These are phyloP conservation scores for Phyllotis vaccarum DNA, from an alignment of 2,797 vertebrate species.

Conservation along the genomic window DNA sequence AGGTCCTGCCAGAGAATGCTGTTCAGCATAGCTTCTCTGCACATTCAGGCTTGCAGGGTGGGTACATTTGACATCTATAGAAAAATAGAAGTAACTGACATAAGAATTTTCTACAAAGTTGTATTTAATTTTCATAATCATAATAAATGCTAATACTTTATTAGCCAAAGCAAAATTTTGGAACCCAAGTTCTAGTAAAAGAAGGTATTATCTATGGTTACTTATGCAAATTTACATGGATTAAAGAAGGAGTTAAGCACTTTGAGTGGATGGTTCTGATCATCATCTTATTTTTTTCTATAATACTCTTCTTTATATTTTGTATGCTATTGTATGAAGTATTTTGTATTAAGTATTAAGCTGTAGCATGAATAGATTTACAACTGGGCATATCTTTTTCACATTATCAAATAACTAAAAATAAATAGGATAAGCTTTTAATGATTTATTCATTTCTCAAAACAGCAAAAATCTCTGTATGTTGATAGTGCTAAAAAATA, in stretches of 20 bases:
- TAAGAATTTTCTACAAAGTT: no score
- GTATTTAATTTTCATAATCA: not conserved
- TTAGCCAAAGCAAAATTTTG: not conserved
- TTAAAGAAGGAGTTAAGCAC: not conserved
- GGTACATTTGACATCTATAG: not conserved
- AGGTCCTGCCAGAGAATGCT: no score
- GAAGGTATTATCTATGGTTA: not conserved
- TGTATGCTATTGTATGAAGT: no score
- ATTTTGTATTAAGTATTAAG: no score
- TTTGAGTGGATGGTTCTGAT: not conserved
- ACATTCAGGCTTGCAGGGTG: fast-evolving
- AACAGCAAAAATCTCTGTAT: not conserved
- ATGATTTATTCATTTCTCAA: not conserved
- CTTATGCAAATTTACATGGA: fast-evolving
- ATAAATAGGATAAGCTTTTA: not conserved
- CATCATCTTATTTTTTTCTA: not conserved
- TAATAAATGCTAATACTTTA: not conserved
- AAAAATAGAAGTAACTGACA: not conserved
- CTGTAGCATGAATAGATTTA: not conserved
- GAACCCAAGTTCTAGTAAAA: not conserved
- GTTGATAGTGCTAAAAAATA: not conserved
- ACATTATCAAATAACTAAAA: not conserved
- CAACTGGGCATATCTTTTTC: not conserved
- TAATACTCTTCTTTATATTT: not conserved
- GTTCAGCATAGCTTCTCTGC: not conserved